Conservation (phyloP, 2,113 vertebrate genomes). For the Eretmochelys imbricata region DNA sequence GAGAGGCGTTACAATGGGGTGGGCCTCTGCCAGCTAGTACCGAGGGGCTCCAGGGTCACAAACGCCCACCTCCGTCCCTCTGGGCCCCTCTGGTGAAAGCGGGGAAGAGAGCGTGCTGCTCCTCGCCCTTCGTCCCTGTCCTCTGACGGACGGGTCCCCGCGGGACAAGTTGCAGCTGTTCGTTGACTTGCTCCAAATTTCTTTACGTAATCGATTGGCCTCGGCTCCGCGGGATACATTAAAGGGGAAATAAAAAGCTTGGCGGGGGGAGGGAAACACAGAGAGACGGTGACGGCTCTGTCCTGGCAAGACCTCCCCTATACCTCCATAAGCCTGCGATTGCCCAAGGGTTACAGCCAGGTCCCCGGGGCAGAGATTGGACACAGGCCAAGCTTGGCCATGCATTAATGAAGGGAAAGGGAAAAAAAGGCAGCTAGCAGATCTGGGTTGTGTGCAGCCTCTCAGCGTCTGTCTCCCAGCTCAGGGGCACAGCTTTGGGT, state of each 20-base stretch:
- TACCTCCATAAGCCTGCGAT: background rate
- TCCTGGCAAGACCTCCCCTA: background rate
- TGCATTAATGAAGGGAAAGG: background rate
- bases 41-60: background rate
- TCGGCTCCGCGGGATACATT: conserved; percentile 49
- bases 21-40: background rate
- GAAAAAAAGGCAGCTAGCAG: background rate
- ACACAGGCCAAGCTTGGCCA: background rate
- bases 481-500: too few species aligned
- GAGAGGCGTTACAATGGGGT: background rate
- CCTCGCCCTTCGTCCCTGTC: conserved; percentile 18
- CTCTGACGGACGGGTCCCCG: background rate
- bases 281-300: background rate
- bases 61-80: background rate
- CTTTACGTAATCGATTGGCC: conserved; percentile 81
- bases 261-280: background rate
- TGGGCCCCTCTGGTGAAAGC: accelerated
- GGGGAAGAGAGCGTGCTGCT: background rate
- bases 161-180: conserved; percentile 75
- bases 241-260: background rate
- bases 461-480: too few species aligned
- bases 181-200: conserved; percentile 72
- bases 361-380: background rate
- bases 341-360: background rate
- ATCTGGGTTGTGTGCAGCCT: background rate